Evolutionary conservation across 2,888 invertebrate species (phyloP), one percentile per base, ranked within the genome.

Genomic region (Marronus borbonicus): DNA sequence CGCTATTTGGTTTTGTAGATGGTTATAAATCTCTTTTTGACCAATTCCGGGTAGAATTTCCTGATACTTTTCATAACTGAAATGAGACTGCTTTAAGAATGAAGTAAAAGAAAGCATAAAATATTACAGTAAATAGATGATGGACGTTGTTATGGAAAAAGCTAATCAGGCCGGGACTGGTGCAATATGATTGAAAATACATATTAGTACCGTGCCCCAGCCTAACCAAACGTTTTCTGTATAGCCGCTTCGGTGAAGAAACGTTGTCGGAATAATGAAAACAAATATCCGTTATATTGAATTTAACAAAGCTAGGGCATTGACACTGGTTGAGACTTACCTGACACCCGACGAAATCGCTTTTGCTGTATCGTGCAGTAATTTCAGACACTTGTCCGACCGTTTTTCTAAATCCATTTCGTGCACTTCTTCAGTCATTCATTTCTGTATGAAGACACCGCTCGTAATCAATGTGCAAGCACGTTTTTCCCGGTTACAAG

Each of bases 91-190:
- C n/a, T 39, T 55, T 68, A n/a, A 75, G 64, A 65, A 24, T 20
- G 28, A 12, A 8, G 24, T 62, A 8, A n/a, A 55, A 50, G 31
- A 50, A 44, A 24, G 7, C 12, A 17, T 55, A 55, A 60, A n/a
- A 62, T 68, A 12, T 66, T 64, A 66, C 31, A 31, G 5, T 4
- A 31, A 31, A 31, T 31, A 28, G 31, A 74, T 60, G 39, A 74
- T n/a, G 36, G 66, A 36, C 66, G 72, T 39, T 14, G 66, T 76
- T 66, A 50, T 66, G 39, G 78, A 82, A 83, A 82, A 82, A 78
- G 81, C 84, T 84, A 86, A 86, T 88, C 88, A 89, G 89, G 89
- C 89, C 89, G 89, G 89, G 89, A 89, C 89, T 85, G 87, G 89
- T 89, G 89, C 89, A 89, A 89, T 89, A 86, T 89, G 89, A 89